Conservation (phyloP, 2,797 vertebrate species). For the Tachyglossus aculeatus region DNA sequence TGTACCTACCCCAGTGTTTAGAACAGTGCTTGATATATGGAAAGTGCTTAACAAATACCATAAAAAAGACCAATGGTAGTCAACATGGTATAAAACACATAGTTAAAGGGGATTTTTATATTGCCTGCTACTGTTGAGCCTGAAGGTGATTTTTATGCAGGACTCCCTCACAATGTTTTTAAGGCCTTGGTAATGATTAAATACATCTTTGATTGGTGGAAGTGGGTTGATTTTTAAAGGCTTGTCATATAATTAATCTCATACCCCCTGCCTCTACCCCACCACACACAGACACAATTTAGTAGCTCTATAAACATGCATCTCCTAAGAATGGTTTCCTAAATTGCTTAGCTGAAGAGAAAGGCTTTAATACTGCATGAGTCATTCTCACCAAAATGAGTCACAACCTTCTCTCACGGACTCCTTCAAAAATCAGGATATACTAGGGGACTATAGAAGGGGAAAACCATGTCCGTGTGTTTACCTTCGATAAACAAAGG, state of each 20-base stretch:
- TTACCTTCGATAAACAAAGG: too few species aligned
- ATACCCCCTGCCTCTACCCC: too few species aligned
- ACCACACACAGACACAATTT: too few species aligned
- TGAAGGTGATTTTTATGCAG: too few species aligned
- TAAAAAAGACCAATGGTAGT: too few species aligned
- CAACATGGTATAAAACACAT: too few species aligned
- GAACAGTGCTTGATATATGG: too few species aligned
- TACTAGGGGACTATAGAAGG: slow-evolving; percentile 1
- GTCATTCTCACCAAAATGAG: slow-evolving; percentile 16
- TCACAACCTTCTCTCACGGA: slow-evolving; percentile 1
- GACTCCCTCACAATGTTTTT: neutral
- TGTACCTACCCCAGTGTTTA: too few species aligned
- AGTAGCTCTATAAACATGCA: neutral
- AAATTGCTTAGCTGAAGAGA: neutral
- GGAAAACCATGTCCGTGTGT: neutral
- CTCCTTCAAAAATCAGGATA: slow-evolving; percentile 9
- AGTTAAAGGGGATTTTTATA: too few species aligned
- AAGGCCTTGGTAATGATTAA: neutral
- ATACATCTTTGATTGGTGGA: neutral
- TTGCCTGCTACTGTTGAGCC: too few species aligned
- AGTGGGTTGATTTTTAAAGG: neutral
- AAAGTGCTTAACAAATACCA: too few species aligned
- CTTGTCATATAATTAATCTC: neutral
- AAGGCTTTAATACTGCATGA: slow-evolving; percentile 3
- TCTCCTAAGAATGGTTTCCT: slow-evolving; percentile 1